phyloP scores from a whole-genome alignment of 2,113 vertebrate species.

The Genyomyrus donnyi region DNA sequence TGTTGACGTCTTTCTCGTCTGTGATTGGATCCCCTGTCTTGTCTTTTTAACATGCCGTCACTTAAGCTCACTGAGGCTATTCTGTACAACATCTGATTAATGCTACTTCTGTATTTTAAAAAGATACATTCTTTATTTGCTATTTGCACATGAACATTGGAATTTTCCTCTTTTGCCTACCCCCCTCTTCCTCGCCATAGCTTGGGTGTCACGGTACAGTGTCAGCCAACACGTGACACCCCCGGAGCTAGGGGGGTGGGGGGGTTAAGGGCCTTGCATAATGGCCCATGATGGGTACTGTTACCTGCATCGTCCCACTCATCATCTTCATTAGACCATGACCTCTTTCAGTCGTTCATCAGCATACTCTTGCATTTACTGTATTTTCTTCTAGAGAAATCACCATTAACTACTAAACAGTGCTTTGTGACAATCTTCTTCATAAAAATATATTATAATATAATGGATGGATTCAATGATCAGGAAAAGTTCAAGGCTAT shows the following conservation, averaged over 20 bases:
- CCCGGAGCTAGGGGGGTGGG: background rate
- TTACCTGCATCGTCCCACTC: background rate
- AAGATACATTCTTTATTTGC: background rate
- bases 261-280: background rate
- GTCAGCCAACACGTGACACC: background rate
- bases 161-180: background rate
- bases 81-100: background rate
- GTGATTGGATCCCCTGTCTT: background rate
- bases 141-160: background rate
- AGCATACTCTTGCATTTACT: background rate
- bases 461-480: background rate
- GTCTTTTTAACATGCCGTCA: background rate
- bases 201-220: background rate
- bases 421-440: background rate
- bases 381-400: background rate
- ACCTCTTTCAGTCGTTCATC: background rate
- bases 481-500: background rate
- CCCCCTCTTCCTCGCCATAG: background rate
- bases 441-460: background rate
- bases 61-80: background rate
- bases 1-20: background rate
- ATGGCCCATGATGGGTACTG: background rate
- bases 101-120: background rate
- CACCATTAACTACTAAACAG: background rate
- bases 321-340: background rate